Evolutionary conservation across 2,888 invertebrate genomes (phyloP), one percentile per base, ranked within the genome.

Genomic region (Saturnia japonica): DNA sequence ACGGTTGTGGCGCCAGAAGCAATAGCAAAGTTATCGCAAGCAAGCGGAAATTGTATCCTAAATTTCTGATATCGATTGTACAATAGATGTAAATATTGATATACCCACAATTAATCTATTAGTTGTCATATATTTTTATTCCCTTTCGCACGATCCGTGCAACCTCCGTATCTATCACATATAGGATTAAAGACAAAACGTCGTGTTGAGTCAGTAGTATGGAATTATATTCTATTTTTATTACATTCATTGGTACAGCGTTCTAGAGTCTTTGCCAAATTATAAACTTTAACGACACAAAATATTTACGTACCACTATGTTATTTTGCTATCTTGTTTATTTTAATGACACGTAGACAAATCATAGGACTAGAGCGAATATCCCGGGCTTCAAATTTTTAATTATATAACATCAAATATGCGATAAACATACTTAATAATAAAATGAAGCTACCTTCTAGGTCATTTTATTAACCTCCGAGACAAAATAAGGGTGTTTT

Each of bases 231-330:
- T 89, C 90, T 91, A 92, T 91, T 90, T 89, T 83, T 82, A 87
- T 81, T 85, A 82, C 86, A 82, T 87, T 86, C 85, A 89, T 86
- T 85, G 85, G 85, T 85, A 82, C 81, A 80, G 80, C 83, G 82
- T 82, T 86, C 86, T 86, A 87, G 85, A 85, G 84, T 87, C 84
- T 81, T 79, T 92, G 91, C 91, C 91, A 91, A 91, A 89, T 89
- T 88, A 88, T 92, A 88, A 88, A 91, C 82, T 88, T 87, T 85
- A 87, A 90, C 84, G 88, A 88, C 87, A 90, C 89, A 91, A 91
- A 89, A 22, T 54, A 54, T 22, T 9, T 90, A 88, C 89, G 84
- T 85, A 84, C 76, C 85, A 85, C 84, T 87, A 84, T 87, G 87
- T 86, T 86, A 84, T 82, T 74, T 77, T 77, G 78, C 74, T 78